Base-by-base conservation (phyloP, 2,113 vertebrate species). In the Elanoides forficatus region DNA sequence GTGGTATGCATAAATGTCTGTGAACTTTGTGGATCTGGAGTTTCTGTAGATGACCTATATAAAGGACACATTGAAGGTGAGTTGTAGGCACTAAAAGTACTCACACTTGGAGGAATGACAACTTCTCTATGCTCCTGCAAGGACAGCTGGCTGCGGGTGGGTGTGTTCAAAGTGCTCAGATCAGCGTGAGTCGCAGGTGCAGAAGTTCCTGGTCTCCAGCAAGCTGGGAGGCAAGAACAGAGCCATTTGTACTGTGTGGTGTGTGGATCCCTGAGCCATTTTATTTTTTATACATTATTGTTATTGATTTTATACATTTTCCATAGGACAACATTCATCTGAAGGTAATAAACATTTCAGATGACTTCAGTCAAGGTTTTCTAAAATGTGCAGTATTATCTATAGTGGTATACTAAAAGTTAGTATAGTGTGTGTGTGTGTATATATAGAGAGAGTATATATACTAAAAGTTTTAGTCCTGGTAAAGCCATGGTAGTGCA, bases 311-410 rank as follows among this genome's bases (percentile, higher is more conserved):
- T 16, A 7, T 11, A 15, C 5, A 1, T 90, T 84, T 84, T 40
- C 29, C 26, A 2, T 42, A 4, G 32, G 34, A 30, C 50, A 52
- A 0, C 6, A 7, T 42, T 66, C 56, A 42, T 14, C 38, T 60
- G 68, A 90, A 60, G 8, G 48, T 27, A 53, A 29, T 38, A 20
- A 80, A 32, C 15, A 7, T 11, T 63, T 68, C 63, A 23, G 48
- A 21, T 66, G 1, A 14, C 14, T 67, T 80, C 19, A 63, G 52
- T 21, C 18, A 27, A 34, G 55, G 8, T 62, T 45, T 36, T 73
- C 20, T 53, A 1, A 62, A 62, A 47, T 2, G 11, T 53, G 23
- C 27, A 36, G 26, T 1, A 0, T 25, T 52, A 43, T 4, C 36
- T 62, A 34, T 32, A 40, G 50, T 32, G 50, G 9, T 3, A 8